These are phyloP conservation scores for Nesogale talazaci DNA, from an alignment of 2,113 vertebrate species.

Conservation along the genomic window DNA sequence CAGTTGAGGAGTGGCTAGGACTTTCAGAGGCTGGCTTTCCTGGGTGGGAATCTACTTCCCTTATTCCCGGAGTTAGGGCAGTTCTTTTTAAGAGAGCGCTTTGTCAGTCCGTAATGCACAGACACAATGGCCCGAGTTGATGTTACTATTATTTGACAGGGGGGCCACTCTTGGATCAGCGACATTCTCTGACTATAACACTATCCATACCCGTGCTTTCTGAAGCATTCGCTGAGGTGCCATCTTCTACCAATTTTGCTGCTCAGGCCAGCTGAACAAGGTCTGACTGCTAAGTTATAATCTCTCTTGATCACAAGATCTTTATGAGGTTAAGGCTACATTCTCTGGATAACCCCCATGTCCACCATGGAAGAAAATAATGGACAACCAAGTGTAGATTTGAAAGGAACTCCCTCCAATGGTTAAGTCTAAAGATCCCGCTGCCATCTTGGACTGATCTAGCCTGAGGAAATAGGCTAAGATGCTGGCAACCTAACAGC, in stretches of 20 bases:
- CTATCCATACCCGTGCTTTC: neutral
- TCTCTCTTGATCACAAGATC: neutral
- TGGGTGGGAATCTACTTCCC: neutral
- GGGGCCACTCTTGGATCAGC: neutral
- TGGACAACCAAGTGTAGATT: neutral
- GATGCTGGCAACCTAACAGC: neutral
- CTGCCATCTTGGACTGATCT: neutral
- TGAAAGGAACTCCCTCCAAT: neutral
- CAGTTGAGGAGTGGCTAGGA: neutral
- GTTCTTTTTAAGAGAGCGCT: neutral
- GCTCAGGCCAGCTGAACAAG: neutral
- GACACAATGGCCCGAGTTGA: neutral
- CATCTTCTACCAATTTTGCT: neutral
- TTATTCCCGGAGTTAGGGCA: neutral
- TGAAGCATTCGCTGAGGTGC: neutral
- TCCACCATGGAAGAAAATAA: neutral
- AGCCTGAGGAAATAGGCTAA: neutral
- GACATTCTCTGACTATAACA: slow-evolving; percentile 9
- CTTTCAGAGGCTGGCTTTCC: neutral
- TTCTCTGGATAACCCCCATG: neutral
- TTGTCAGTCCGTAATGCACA: neutral
- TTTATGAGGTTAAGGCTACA: neutral
- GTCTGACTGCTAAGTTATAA: neutral
- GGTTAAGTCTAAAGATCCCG: neutral
- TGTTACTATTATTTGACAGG: rapidly evolving